Conservation (phyloP, 2,113 vertebrate species). For the Oreocharis arfaki region DNA sequence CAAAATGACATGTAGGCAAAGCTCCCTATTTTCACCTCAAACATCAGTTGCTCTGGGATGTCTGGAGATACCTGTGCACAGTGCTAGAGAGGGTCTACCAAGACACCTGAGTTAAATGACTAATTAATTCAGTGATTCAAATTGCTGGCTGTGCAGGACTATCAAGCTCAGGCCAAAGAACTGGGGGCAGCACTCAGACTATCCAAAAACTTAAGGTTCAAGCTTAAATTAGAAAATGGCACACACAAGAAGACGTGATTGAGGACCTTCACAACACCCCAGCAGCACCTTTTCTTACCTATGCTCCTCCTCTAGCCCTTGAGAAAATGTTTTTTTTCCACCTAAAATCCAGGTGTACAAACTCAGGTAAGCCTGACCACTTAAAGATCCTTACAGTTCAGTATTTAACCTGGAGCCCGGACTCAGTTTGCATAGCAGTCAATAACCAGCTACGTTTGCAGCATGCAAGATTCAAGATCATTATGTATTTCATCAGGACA, state of each 20-base stretch:
- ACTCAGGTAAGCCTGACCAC: background rate
- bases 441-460: background rate
- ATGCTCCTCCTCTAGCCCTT: background rate
- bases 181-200: background rate
- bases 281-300: background rate
- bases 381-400: background rate
- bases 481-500: accelerated
- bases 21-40: background rate
- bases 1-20: accelerated
- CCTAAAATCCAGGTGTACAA: background rate
- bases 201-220: background rate
- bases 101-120: background rate
- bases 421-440: background rate
- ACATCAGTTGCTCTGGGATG: background rate
- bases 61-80: background rate
- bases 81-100: background rate
- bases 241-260: background rate
- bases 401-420: background rate
- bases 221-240: background rate
- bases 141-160: background rate
- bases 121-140: background rate
- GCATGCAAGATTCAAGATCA: accelerated
- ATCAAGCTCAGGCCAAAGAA: background rate
- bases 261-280: background rate
- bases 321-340: accelerated